These are phyloP conservation scores for Haliaeetus leucogaster DNA, from an alignment of 2,113 vertebrate genomes.

Conservation along the genomic window DNA sequence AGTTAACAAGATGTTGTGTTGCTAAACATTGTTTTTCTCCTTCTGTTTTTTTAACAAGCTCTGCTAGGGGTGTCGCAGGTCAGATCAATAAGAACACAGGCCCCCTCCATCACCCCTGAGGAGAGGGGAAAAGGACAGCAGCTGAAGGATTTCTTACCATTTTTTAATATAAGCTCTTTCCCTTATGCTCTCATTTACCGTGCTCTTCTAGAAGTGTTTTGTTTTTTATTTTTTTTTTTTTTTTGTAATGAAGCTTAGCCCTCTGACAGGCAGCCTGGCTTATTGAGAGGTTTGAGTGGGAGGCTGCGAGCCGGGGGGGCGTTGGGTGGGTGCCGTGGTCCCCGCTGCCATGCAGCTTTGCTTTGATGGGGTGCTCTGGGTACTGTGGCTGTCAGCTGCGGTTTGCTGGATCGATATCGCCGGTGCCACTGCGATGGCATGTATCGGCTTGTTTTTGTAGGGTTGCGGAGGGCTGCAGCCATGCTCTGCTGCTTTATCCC, in stretches of 20 bases:
- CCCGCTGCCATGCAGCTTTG: rapidly evolving
- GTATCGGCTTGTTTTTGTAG: rapidly evolving
- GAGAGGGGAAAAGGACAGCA: not conserved
- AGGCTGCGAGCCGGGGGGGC: rapidly evolving
- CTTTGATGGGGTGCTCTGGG: not conserved
- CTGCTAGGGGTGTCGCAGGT: not conserved
- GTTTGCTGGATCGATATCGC: rapidly evolving
- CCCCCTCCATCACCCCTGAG: not conserved
- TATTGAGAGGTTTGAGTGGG: rapidly evolving
- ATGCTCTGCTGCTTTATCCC: not conserved
- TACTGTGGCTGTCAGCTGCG: rapidly evolving
- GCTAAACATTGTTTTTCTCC: conserved; percentile 24
- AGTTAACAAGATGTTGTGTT: conserved; percentile 55
- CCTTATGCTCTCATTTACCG: not conserved
- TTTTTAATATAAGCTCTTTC: not conserved
- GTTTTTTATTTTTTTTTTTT: too few species aligned
- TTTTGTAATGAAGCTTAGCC: not conserved
- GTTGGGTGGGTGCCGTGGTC: rapidly evolving
- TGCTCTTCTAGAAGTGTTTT: not conserved
- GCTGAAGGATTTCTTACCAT: not conserved
- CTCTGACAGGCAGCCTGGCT: not conserved
- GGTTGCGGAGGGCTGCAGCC: not conserved
- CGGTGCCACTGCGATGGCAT: rapidly evolving
- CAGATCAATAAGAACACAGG: not conserved
- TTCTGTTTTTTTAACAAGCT: not conserved